Base-by-base conservation (phyloP, 2,888 invertebrate genomes). In the Rhingia rostrata region DNA sequence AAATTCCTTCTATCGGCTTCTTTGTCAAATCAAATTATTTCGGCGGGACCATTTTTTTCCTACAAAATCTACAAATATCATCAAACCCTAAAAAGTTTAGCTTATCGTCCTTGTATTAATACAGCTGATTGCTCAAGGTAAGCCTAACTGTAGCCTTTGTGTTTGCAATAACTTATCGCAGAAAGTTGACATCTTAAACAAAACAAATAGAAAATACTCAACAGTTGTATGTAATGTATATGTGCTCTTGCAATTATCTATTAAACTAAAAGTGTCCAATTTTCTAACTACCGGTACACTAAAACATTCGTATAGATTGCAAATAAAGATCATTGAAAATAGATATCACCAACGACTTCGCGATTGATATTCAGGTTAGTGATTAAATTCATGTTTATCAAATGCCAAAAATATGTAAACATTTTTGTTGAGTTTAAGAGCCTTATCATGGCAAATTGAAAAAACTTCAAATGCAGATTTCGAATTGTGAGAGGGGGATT, bases 1-100 rank as follows among this genome's bases (percentile, higher is more conserved):
- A 95, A 92, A 91, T 95, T 95, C 87, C 95, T 92, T 90, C 95
- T 94, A 90, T 95, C 95, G 66, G 95, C 94, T 90, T 95, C 94
- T 90, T 94, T 94, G 89, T 95, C 95, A 90, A 95, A 95, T 89
- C 95, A 94, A 90, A 94, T 94, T 87, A 95, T 93, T 90, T 95
- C 93, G 88, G 94, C 93, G 87, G 94, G 94, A 86, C 94, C 94
- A 89, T 94, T 94, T 91, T 94, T 94, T 88, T 92, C 87, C 94
- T 94, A 90, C 95, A 95, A 87, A 95, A 92, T 89, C 95, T 93
- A 90, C 95, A 95, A 88, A 95, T 93, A 92, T 95, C 94, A 86
- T 94, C 93, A 91, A 94, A 94, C 89, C 93, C 93, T 88, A 93
- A 93, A 91, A 94, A 94, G 92, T 94, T 95, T 89, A 95, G 93